Conservation (phyloP, 1,140 invertebrate species). For the Limonius californicus region DNA sequence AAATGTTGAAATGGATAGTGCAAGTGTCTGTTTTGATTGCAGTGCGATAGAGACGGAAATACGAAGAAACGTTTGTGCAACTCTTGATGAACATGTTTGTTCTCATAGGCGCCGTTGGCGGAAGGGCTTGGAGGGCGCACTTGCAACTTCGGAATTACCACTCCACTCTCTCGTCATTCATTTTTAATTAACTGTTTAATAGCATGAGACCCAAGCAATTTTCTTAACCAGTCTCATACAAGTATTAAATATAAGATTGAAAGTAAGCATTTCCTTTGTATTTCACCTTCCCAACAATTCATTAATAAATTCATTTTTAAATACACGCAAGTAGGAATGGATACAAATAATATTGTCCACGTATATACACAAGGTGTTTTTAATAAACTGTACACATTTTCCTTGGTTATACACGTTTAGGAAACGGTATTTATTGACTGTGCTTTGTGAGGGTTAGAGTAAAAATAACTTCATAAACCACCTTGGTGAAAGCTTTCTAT, state of each 20-base stretch:
- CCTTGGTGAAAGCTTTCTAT: no score
- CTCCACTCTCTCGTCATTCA: neutral
- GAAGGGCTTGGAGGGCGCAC: constrained; percentile 17
- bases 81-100: constrained; percentile 43
- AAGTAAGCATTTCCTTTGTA: neutral
- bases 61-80: constrained; percentile 21
- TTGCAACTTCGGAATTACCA: constrained; percentile 3
- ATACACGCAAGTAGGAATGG: no score
- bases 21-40: constrained; percentile 28
- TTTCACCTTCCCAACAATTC: neutral
- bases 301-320: neutral
- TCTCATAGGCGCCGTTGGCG: constrained; percentile 24
- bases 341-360: no score
- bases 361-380: no score
- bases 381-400: no score
- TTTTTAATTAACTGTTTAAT: no score
- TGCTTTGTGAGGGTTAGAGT: no score
- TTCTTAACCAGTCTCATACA: no score
- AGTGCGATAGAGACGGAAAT: constrained; percentile 28
- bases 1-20: constrained; percentile 27
- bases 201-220: no score
- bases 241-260: neutral
- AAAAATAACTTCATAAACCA: no score
- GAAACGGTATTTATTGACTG: no score
- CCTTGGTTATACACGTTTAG: no score